Conservation (phyloP, 1,140 invertebrate genomes). For the Argopecten irradians region DNA sequence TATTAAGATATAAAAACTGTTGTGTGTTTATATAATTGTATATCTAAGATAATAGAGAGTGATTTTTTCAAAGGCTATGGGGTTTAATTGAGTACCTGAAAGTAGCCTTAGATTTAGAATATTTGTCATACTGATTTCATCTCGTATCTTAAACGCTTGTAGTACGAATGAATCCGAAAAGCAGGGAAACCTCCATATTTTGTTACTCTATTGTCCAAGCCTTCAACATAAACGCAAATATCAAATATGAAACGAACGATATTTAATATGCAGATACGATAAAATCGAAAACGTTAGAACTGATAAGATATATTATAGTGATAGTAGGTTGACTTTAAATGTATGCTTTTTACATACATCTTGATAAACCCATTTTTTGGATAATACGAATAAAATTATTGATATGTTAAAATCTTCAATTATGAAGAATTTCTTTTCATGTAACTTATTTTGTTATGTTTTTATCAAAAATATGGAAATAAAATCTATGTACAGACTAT, state of each 20-base stretch:
- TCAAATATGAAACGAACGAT: constrained; percentile 6
- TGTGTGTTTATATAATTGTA: neutral
- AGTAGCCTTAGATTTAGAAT: neutral
- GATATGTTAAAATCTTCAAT: neutral
- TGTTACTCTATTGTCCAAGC: neutral
- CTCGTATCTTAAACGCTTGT: neutral
- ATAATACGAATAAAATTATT: neutral
- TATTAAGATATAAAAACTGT: constrained; percentile 5
- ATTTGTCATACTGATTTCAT: neutral
- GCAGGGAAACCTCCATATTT: neutral
- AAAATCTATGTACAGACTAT: neutral
- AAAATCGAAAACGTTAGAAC: neutral
- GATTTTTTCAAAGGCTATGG: neutral
- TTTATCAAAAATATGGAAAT: neutral
- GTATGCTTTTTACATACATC: neutral
- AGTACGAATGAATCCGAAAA: neutral
- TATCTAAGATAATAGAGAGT: neutral
- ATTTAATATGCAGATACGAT: neutral
- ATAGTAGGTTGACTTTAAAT: neutral
- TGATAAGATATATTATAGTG: neutral
- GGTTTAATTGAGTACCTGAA: neutral
- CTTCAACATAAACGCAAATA: neutral
- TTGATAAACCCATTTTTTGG: neutral
- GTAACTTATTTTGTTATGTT: neutral
- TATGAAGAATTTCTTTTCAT: neutral